Base-by-base conservation (phyloP, 1,140 invertebrate genomes). In the Acromyrmex echinatior region DNA sequence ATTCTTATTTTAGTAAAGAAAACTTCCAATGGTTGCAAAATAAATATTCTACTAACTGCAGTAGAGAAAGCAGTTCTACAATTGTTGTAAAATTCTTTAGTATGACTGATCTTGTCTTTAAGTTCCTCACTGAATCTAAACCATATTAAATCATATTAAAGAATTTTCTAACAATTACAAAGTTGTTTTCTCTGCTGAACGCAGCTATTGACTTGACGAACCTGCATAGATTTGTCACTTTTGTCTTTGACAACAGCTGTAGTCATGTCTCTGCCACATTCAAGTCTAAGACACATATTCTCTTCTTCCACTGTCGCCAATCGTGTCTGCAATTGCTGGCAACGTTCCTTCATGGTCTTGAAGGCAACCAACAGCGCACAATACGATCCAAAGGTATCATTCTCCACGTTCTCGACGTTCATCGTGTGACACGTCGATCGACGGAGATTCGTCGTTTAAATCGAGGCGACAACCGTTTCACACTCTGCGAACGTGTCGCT, bases 271-370 rank as follows among this genome's bases (percentile, higher is more conserved):
- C 96, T 96, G 12, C 95, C 93, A 62, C 94, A 94, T 86, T 97
- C 95, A 6, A 96, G 93, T 88, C 96, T 96, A 68, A 98, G 95
- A 74, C 96, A 94, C 89, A 97, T 94, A 93, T 98, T 98, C 93
- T 98, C 97, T 88, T 97, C 96, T 94, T 98, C 97, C 16, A 98
- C 95, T 1, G 94, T 92, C 39, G 96, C 95, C 66, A 98, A 95
- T 91, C 97, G 96, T 81, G 96, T 96, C 94, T 98, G 97, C 63
- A 98, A 94, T 81, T 97, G 95, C 91, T 97, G 96, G 95, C 97
- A 98, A 60, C 97, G 95, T 94, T 98, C 97, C 92, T 97, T 97
- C 96, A 98, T 97, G 9, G 97, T 98, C 93, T 97, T 96, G 88
- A 98, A 96, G 16, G 97, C 97, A 66, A 98, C 95, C 95, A 97